phyloP scores from a whole-genome alignment of 2,888 invertebrate species.

The Drosophila dives region DNA sequence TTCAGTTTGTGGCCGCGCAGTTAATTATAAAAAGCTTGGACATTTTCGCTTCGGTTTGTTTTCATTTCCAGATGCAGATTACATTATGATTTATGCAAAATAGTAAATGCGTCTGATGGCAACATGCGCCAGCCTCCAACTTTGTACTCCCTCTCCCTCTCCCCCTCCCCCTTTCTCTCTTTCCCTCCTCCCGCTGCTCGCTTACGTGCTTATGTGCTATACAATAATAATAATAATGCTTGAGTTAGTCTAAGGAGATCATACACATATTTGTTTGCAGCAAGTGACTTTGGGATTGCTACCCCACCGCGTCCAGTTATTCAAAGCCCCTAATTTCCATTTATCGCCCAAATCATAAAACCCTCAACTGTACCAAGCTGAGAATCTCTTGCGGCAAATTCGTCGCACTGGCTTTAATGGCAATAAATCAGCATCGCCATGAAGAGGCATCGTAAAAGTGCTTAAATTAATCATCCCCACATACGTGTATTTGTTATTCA shows the following conservation, averaged over 20 bases:
- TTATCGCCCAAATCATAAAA: slow-evolving; percentile 6
- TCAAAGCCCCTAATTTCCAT: slow-evolving; percentile 55
- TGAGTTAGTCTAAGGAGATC: slow-evolving; percentile 2
- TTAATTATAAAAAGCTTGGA: slow-evolving; percentile 85
- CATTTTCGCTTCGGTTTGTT: slow-evolving; percentile 82
- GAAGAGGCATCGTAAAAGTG: slow-evolving; percentile 84
- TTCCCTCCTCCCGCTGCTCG: background rate
- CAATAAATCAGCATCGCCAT: slow-evolving; percentile 84
- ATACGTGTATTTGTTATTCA: slow-evolving; percentile 83
- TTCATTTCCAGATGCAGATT: slow-evolving; percentile 84
- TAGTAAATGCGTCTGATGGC: slow-evolving; percentile 83
- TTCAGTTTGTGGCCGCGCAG: slow-evolving; percentile 81
- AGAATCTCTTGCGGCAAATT: slow-evolving; percentile 54
- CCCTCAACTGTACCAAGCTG: background rate
- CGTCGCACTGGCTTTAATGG: slow-evolving; percentile 54
- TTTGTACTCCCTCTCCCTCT: background rate
- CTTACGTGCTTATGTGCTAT: slow-evolving; percentile 18
- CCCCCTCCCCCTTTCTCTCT: slow-evolving; percentile 3
- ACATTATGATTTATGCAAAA: slow-evolving; percentile 85
- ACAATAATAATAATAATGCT: slow-evolving; percentile 13
- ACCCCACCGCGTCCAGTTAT: slow-evolving; percentile 33
- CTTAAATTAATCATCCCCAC: slow-evolving; percentile 85
- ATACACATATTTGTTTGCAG: background rate
- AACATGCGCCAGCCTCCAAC: slow-evolving; percentile 77
- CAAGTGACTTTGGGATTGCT: slow-evolving; percentile 24